Evolutionary conservation across 2,888 invertebrate genomes (phyloP), one percentile per base, ranked within the genome.

Genomic region (Drosophila leonis): DNA sequence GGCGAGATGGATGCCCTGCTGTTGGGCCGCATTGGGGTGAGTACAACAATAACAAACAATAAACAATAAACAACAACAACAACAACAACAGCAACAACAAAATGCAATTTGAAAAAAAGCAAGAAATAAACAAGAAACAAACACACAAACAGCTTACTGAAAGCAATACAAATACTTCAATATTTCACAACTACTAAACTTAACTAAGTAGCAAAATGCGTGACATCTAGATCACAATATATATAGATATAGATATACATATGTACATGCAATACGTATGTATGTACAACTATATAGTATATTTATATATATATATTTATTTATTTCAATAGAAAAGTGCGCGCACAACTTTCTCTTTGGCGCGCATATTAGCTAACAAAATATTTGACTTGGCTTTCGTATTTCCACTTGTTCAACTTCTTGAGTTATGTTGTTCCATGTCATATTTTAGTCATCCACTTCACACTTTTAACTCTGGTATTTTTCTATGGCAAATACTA

Each of bases 1-100:
- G 95, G 96, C 81, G 96, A 96, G 94, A 96, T 96, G 96, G 96
- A 96, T 91, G 96, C 96, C 52, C 93, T 96, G 82, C 94, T 96
- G 77, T 94, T 96, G 63, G 96, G 96, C 78, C 94, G 96, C 91
- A 96, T 96, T 57, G 95, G 96, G 96, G 96, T 96, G 94, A 96
- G 96, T 93, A 75, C 37, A 2, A 55, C 42, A 4, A 46, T 1
- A 41, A 24, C 20, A 52, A 18, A 49, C 39, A 20, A 60, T n/a
- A 39, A 55, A 27, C 59, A 51, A 55, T 27, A 60, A 20, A 37
- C 37, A 49, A 41, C 24, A 54, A n/a, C n/a, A 37, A 57, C 39
- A 59, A 15, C n/a, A n/a, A 41, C 39, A 41, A 41, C 15, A 41
- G 31, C 9, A 49, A 51, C 13, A 51, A 51, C 33, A 18, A 13